Evolutionary conservation across 2,888 invertebrate species (phyloP).

Genomic region (Eilema depressum): DNA sequence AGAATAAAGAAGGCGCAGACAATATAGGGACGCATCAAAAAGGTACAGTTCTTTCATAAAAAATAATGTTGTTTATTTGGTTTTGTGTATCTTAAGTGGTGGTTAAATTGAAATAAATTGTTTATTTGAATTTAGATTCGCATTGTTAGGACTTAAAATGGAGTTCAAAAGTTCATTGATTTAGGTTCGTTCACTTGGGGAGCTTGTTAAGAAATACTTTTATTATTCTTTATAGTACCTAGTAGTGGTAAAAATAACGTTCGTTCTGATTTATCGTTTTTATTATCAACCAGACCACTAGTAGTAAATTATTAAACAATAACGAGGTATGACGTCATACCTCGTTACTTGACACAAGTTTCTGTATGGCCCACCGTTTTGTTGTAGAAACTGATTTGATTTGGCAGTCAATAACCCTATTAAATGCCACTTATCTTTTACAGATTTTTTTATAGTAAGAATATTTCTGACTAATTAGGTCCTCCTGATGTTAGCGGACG

Average conservation of each 20-base stretch:
- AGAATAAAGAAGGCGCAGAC: slow-evolving; percentile 3
- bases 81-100: background rate
- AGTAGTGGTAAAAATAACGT: background rate
- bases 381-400: no score
- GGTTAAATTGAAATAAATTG: background rate
- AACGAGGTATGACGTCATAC: background rate
- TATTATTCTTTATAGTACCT: no score
- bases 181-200: no score
- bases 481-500: no score
- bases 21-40: background rate
- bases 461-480: no score
- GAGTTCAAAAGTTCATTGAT: background rate
- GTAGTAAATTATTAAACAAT: background rate
- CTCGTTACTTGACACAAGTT: no score
- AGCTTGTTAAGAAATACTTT: no score
- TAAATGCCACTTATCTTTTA: no score
- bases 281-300: background rate
- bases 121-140: background rate
- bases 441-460: no score
- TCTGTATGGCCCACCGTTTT: no score
- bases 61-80: background rate
- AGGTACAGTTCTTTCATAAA: background rate
- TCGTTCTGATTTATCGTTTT: background rate
- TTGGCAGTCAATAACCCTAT: no score
- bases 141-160: background rate